Conservation (phyloP, 2,888 invertebrate species). For the Xylota segnis region DNA sequence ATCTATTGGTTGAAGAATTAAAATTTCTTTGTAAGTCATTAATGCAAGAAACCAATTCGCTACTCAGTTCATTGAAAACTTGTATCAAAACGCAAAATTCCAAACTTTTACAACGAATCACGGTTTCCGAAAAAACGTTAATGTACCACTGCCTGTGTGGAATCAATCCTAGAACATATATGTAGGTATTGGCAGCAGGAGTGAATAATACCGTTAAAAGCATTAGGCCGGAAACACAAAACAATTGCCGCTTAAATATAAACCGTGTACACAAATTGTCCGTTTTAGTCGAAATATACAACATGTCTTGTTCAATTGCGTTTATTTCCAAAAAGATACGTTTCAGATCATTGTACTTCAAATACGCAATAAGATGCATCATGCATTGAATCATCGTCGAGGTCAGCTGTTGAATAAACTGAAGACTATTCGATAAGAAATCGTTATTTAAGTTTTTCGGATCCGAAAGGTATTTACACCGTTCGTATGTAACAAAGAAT, state of each 20-base stretch:
- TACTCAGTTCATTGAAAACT: constrained; percentile 58
- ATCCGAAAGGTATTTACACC: constrained; percentile 16
- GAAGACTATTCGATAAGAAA: constrained; percentile 43
- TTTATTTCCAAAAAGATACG: constrained; percentile 28
- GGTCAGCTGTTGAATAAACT: constrained; percentile 36
- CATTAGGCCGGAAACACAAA: constrained; percentile 44
- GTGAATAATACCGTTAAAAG: constrained; percentile 41
- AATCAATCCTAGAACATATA: background rate
- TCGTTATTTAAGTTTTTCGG: constrained; percentile 12
- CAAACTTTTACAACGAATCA: constrained; percentile 53
- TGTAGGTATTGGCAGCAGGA: constrained; percentile 10
- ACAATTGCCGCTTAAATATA: constrained; percentile 47
- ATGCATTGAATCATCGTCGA: constrained; percentile 42
- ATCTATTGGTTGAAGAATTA: background rate
- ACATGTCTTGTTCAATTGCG: constrained; percentile 35
- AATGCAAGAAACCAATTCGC: constrained; percentile 40
- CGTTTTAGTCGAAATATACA: constrained; percentile 34
- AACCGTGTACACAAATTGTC: constrained; percentile 1
- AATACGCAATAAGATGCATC: constrained; percentile 52
- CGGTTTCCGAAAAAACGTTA: constrained; percentile 24
- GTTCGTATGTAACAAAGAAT: constrained; percentile 22
- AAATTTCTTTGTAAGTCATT: constrained; percentile 31
- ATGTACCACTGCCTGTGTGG: constrained; percentile 33
- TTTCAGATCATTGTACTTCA: constrained; percentile 40
- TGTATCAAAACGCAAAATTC: constrained; percentile 61